Evolutionary conservation across 2,888 invertebrate species (phyloP), one percentile per base, ranked within the genome.

Genomic region (Euplagia quadripunctaria): DNA sequence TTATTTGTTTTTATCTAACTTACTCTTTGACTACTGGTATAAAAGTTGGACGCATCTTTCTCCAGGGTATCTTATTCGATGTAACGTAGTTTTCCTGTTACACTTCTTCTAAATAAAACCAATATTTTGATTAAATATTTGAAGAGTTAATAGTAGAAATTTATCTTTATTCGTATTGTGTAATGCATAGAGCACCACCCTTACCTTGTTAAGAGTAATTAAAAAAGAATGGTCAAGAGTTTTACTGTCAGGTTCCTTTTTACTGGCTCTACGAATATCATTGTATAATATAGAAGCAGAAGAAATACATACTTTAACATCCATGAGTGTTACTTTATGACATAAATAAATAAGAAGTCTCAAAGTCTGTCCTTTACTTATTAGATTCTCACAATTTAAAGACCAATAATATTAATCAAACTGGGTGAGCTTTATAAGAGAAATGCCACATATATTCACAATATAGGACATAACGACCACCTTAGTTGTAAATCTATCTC

Each of bases 401-500:
- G 1, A 5, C 31, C 6, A 9, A 16, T 49, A 51, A 66, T 5
- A 31, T 31, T 41, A 51, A 41, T 41, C 14, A 41, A 68, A 41
- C 5, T 42, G n/a, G 5, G n/a, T 17, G 20, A 31, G 31, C 42
- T 46, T 12, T 63, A 17, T 42, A 31, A 31, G 42, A 64, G 12
- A 64, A 64, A 58, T 64, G 58, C 17, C 63, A 72, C 43, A 51
- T 72, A 42, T 55, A 20, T 16, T 14, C 52, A 64, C 55, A 64
- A 20, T 43, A 64, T 67, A n/a, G 20, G 75, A 76, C 55, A 41
- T 76, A 83, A 76, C 73, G 78, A 69, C 77, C 71, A 76, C 72
- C 61, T 72, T 69, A 71, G 71, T 73, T 70, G 65, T 83, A 82
- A 81, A 83, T 82, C 71, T 67, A 78, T 79, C 61, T 74, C 68